Evolutionary conservation across 1,140 invertebrate species (phyloP).

Genomic region (Drosophila dunni): DNA sequence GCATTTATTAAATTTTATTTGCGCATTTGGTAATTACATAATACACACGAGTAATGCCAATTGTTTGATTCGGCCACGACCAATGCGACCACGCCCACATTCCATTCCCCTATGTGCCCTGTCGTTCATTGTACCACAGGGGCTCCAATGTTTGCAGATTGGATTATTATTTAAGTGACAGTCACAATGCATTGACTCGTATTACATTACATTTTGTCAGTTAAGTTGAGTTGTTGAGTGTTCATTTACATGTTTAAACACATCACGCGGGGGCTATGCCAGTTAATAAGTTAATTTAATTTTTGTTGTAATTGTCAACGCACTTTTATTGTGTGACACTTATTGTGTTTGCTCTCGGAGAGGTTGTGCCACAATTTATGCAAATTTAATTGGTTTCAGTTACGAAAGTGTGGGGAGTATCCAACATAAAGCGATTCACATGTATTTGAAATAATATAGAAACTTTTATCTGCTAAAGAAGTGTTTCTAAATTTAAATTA

Average conservation of each 20-base stretch:
- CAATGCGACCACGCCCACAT: neutral
- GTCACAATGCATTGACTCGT: conserved; percentile 54
- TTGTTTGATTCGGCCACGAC: conserved; percentile 51
- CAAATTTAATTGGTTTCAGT: conserved; percentile 80
- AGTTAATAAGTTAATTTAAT: conserved; percentile 83
- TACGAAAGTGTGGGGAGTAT: conserved; percentile 12
- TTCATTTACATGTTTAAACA: conserved; percentile 59
- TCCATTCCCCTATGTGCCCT: neutral
- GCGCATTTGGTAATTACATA: conserved; percentile 56
- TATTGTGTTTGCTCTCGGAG: conserved; percentile 26
- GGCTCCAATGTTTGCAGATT: conserved; percentile 66
- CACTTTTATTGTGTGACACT: conserved; percentile 75
- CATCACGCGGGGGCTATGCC: conserved; percentile 31
- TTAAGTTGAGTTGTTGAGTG: neutral
- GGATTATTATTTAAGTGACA: conserved; percentile 78
- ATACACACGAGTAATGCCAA: conserved; percentile 48
- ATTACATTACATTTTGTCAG: conserved; percentile 76
- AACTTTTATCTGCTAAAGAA: neutral
- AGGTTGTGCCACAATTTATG: conserved; percentile 63
- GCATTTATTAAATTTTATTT: conserved; percentile 56
- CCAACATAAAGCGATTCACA: neutral
- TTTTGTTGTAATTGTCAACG: conserved; percentile 78
- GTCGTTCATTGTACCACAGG: conserved; percentile 36
- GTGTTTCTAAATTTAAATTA: no score
- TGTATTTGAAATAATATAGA: conserved; percentile 2